phyloP scores from a whole-genome alignment of 2,888 invertebrate species.

The Macrophya annulata region DNA sequence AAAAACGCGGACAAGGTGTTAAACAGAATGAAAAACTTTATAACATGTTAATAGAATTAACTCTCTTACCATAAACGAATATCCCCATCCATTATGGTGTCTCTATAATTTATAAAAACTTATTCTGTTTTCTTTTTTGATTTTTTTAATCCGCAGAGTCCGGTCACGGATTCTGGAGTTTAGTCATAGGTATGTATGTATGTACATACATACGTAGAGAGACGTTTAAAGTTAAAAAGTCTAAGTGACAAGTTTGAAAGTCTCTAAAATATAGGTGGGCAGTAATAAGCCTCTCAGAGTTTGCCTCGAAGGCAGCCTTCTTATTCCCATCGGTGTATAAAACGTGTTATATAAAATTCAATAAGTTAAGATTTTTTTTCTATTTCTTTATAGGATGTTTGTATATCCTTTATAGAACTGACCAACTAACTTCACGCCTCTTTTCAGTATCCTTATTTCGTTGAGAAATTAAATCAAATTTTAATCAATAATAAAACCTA shows the following conservation, averaged over 20 bases:
- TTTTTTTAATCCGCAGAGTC: not conserved
- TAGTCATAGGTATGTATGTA: too few species aligned
- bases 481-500: not conserved
- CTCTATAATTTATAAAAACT: not conserved
- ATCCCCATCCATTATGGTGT: conserved; percentile 16
- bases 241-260: conserved; percentile 34
- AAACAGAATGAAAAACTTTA: not conserved
- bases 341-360: not conserved
- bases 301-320: conserved; percentile 1
- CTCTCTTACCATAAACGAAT: not conserved
- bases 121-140: not conserved
- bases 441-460: not conserved
- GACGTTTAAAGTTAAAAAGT: conserved; percentile 15
- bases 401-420: too few species aligned
- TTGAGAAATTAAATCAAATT: not conserved
- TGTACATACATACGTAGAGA: too few species aligned
- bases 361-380: not conserved
- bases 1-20: not conserved
- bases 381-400: not conserved
- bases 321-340: not conserved
- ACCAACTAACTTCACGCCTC: not conserved
- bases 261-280: conserved; percentile 22
- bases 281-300: not conserved
- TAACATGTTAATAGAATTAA: conserved; percentile 1
- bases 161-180: not conserved